Base-by-base conservation (phyloP, 2,113 vertebrate genomes). In the Nematolebias whitei region DNA sequence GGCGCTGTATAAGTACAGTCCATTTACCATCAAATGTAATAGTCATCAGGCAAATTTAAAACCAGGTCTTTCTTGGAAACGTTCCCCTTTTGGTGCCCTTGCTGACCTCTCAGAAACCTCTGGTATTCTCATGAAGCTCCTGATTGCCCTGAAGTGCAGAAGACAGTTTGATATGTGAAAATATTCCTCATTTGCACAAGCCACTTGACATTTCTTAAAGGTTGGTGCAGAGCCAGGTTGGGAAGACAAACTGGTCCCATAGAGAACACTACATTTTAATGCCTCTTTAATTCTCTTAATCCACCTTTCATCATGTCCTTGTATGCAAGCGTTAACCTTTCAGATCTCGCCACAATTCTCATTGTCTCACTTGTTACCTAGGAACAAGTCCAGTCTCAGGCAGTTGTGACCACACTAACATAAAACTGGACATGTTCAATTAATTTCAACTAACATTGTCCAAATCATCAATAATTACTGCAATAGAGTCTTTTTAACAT, bases 131-230 rank as follows among this genome's bases (percentile, higher is more conserved):
- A 9, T 16, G 47, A 53, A 53, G 68, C 50, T 65, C 43, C 38
- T 20, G 40, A 63, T 74, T 70, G 81, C 65, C 74, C 67, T 54
- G 16, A 56, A 74, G 71, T 76, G 45, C 57, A 23, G 78, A 15
- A 64, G 12, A 50, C 49, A 66, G 62, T 71, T 48, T 45, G 35
- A 54, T 59, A 70, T 43, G 61, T 63, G 75, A 70, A 80, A 65
- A 57, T 68, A 80, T 86, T 59, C 67, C 65, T 83, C 77, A 81
- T 79, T 52, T 84, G 62, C 77, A 85, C n/a, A 35, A 79, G 81
- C 63, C 72, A 82, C 81, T 87, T 89, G 83, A 89, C 83, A 83
- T 89, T 86, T 87, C 73, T 74, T 79, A 85, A 87, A 87, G 83
- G 83, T 86, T 87, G 81, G 67, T 59, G 56, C 59, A 35, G 58